Evolutionary conservation across 1,140 invertebrate genomes (phyloP), one percentile per base, ranked within the genome.

Genomic region (Stenopsyche tienmushanensis): DNA sequence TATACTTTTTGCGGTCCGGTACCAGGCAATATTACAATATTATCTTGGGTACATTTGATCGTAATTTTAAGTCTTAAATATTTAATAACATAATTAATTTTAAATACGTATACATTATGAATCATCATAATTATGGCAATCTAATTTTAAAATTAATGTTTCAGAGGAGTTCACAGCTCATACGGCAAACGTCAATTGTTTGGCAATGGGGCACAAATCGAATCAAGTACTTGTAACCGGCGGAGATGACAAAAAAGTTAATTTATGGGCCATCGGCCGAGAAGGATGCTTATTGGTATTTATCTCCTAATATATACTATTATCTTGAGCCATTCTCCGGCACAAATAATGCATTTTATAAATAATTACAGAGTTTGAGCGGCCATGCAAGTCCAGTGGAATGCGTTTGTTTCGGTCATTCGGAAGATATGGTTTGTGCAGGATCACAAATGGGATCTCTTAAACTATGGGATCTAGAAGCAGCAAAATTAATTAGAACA

Each of bases 381-480:
- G 96, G 95, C 7, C 96, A 98, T 73, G 92, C 91, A 55, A 94
- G 93, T 15, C 86, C 95, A 1, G 88, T 98, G 69, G 93, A 97
- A 82, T 95, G 93, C 78, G 96, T 98, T 7, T 87, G 90, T 74
- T 99, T 99, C 83, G 92, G 92, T 41, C 88, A 94, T 73, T 90
- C 91, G 58, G 97, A 98, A 81, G 94, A 98, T 76, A 85, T 96
- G 70, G 94, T 98, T 1, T 95, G 93, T 77, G 94, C 96, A 34
- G 97, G 96, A 5, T 96, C 95, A 45, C 87, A 92, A 75, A 92
- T 90, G 58, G 97, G 97, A 26, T 91, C 93, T 25, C 81, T 99
- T 10, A 97, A 97, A 83, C 90, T 97, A 64, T 99, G 96, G 96
- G 95, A 99, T 76, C 81, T 99, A 65, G 96, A 98, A 78, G 92